Base-by-base conservation (phyloP, 2,113 vertebrate species). In the Leucopsar rothschildi region DNA sequence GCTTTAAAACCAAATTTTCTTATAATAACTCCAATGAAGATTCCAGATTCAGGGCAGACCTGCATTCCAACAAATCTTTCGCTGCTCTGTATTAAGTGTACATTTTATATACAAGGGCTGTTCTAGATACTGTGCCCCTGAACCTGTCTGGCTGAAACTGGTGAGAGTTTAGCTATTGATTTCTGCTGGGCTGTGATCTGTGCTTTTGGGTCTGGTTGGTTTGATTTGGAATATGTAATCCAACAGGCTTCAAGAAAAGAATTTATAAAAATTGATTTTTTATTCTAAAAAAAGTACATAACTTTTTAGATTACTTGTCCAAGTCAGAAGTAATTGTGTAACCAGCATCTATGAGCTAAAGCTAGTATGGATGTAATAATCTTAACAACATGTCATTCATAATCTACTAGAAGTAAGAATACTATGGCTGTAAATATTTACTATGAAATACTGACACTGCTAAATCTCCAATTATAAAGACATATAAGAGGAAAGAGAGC, bases 391-490 rank as follows among this genome's bases (percentile, higher is more conserved):
- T 3, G 17, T 59, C 18, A 59, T 86, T 92, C 82, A 47, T 79
- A 65, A 92, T 68, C 42, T 91, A 37, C 55, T 86, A 29, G 50
- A 88, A 84, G 52, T 55, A 89, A 88, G 84, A 76, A 37, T 35
- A 88, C 76, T 71, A 39, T 65, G 44, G 24, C 49, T 72, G 83
- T 90, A 95, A 94, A 97, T 94, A 92, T 82, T 83, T 70, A 55
- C 70, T 80, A 47, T 90, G 92, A 94, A 96, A 86, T 86, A 87
- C 73, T 79, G 87, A 77, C 49, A 45, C 77, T 86, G 85, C 73
- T 94, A 88, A 92, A 70, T 83, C 76, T 88, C 76, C 96, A 96
- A 92, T 95, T 97, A 96, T 91, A 87, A 95, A 92, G 95, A 93
- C 88, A 61, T 90, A 92, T 91, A 90, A 86, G 82, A 91, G n/a